phyloP scores from a whole-genome alignment of 2,888 invertebrate genomes.

The Odontomyia ornata region DNA sequence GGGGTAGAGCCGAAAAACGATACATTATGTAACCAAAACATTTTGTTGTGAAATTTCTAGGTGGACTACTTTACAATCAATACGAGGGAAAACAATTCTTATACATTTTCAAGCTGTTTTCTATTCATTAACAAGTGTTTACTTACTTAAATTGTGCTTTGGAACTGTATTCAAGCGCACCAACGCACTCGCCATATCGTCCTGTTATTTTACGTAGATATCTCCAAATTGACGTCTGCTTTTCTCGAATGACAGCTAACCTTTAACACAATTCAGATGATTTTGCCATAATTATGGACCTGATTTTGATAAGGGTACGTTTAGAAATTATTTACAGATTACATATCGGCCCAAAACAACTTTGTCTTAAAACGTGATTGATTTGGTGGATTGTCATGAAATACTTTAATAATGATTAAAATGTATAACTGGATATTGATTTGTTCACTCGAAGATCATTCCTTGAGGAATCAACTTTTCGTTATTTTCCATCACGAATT shows the following conservation, averaged over 20 bases:
- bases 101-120: background rate
- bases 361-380: background rate
- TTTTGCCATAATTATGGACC: background rate
- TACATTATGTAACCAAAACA: conserved; percentile 41
- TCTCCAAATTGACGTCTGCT: conserved; percentile 17
- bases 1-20: background rate
- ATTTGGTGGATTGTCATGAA: background rate
- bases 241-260: background rate
- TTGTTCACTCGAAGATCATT: no score
- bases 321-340: background rate
- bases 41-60: background rate
- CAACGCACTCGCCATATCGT: conserved; percentile 44
- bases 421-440: no score
- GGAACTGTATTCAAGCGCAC: conserved; percentile 42
- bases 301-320: background rate
- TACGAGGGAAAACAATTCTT: no score
- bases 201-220: background rate
- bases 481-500: no score
- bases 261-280: no score
- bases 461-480: no score
- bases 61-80: background rate
- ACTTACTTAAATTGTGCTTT: conserved; percentile 45
- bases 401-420: no score
- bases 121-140: background rate
- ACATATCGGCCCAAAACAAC: background rate